Evolutionary conservation across 2,888 invertebrate genomes (phyloP), one percentile per base, ranked within the genome.

Genomic region (Chydorus sphaericus): DNA sequence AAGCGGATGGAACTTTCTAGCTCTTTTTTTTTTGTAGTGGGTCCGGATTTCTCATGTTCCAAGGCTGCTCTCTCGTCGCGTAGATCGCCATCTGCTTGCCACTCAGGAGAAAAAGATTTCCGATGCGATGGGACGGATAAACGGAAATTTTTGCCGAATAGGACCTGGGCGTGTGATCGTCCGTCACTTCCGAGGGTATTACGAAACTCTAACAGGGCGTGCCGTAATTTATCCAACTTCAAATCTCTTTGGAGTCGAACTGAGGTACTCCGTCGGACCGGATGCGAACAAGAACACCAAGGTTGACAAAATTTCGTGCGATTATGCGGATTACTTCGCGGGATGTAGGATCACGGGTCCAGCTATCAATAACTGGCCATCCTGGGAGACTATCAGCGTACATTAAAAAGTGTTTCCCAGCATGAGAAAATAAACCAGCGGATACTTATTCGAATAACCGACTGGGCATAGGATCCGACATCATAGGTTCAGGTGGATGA

Each of bases 251-350:
- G 4, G 23, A n/a, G 16, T 18, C 33, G 33, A 59, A 59, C 29
- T 55, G 59, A 26, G 58, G 33, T 29, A 59, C 59, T 11, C 54
- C 39, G 29, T 54, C 54, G 4, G 38, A 18, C 16, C 26, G 48
- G 16, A 51, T 18, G 16, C 50, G 37, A 44, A 11, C 18, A 7
- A 49, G 55, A 30, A 55, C 37, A 18, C 55, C 60, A 6, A 44
- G 56, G 16, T 33, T 26, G 29, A 54, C 55, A 48, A 60, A 60
- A 18, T 53, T 48, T 31, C 51, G 31, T 10, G 57, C 56, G 23
- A 60, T 18, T 6, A 36, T 30, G 11, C 33, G 51, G 4, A 55
- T 53, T 18, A 55, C 30, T 7, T 30, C 33, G 26, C 30, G n/a
- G 2, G 53, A 20, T 23, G 57, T 53, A 8, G 59, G 57, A 6